Evolutionary conservation across 2,113 vertebrate genomes (phyloP).

Genomic region (Gallinago jamesoni): DNA sequence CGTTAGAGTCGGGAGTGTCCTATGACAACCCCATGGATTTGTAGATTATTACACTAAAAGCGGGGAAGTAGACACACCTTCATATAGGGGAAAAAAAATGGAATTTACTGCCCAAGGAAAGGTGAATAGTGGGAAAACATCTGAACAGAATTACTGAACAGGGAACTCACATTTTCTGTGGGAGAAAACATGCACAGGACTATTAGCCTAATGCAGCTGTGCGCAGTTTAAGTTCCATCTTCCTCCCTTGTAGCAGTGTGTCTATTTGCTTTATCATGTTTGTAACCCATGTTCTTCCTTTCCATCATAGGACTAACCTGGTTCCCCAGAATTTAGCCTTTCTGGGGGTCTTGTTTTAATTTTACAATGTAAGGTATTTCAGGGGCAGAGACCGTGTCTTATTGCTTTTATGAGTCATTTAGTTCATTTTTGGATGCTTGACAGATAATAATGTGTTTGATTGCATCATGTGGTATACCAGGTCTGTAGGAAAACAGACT

Average conservation of each 20-base stretch:
- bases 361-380: neutral
- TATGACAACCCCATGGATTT: neutral
- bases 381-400: neutral
- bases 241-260: neutral
- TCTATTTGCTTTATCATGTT: neutral
- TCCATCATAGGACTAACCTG: neutral
- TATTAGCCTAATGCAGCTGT: neutral
- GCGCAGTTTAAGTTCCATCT: neutral
- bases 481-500: slow-evolving; percentile 41
- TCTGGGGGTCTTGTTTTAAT: neutral
- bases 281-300: neutral
- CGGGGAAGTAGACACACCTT: neutral
- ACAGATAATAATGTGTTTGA: slow-evolving; percentile 41
- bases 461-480: slow-evolving; percentile 44
- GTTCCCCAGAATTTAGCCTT: neutral
- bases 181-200: neutral
- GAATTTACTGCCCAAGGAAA: neutral
- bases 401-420: slow-evolving; percentile 40
- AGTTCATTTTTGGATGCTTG: slow-evolving; percentile 29
- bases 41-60: neutral
- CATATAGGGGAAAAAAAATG: neutral
- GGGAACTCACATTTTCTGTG: neutral
- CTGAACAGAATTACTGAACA: neutral
- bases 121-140: neutral
- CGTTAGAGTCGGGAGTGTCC: neutral